phyloP scores from a whole-genome alignment of 2,888 invertebrate genomes.

The Andrena hattorfiana region DNA sequence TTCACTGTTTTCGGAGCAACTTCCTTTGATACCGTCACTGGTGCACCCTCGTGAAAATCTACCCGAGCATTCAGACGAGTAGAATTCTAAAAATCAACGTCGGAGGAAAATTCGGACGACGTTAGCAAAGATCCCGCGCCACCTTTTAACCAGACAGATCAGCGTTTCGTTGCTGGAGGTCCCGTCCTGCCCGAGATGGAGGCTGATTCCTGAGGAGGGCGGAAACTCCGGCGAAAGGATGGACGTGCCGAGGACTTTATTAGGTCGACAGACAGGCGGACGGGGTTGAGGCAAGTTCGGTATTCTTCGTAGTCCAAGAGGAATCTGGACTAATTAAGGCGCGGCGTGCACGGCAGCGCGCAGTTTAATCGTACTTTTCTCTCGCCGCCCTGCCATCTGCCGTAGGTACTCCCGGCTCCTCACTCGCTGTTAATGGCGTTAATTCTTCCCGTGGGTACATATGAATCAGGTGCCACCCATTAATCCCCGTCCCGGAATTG shows the following conservation, averaged over 20 bases:
- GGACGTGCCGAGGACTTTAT: slow-evolving; percentile 61
- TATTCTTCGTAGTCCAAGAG: slow-evolving; percentile 60
- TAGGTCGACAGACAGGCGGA: slow-evolving; percentile 47
- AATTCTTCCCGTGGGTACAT: slow-evolving; percentile 63
- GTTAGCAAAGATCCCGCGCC: slow-evolving; percentile 14
- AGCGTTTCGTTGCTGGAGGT: slow-evolving; percentile 17
- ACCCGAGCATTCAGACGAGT: too few relatives aligned
- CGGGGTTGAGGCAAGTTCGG: slow-evolving; percentile 48
- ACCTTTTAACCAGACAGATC: not conserved
- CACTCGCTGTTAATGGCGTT: slow-evolving; percentile 60
- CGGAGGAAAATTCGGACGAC: not conserved
- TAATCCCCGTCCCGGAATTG: slow-evolving; percentile 60
- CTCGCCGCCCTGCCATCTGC: slow-evolving; percentile 45
- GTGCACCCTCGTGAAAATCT: not conserved
- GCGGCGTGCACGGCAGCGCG: slow-evolving; percentile 49
- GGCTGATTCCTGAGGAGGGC: slow-evolving; percentile 18
- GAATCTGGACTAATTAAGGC: slow-evolving; percentile 74
- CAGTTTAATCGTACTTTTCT: slow-evolving; percentile 68
- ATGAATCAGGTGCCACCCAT: slow-evolving; percentile 61
- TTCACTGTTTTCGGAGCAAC: not conserved
- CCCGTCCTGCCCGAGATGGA: slow-evolving; percentile 9
- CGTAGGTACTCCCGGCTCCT: slow-evolving; percentile 7
- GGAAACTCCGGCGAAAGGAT: slow-evolving; percentile 28
- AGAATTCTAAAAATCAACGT: not conserved
- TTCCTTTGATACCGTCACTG: not conserved